Evolutionary conservation across 2,888 invertebrate genomes (phyloP), one percentile per base, ranked within the genome.

Genomic region (Pterostichus niger): DNA sequence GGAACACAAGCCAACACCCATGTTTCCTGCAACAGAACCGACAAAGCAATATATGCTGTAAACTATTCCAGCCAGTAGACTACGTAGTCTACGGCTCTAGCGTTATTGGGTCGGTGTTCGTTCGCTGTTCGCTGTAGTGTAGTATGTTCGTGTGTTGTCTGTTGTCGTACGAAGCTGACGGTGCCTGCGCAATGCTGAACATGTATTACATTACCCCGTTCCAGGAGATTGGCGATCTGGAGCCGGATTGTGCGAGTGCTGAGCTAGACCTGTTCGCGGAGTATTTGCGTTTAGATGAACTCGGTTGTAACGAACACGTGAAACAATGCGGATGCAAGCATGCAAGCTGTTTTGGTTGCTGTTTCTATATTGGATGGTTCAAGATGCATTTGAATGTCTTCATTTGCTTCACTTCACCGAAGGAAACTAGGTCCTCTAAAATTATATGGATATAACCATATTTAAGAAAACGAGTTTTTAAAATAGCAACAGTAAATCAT

Each of bases 31-130:
- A 52, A 33, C 33, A 49, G 44, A 24, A 78, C 61, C 78, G 78
- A 59, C 77, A 78, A 78, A 59, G 78, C 78, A 78, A 78, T 78
- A 61, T 78, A 78, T 78, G 78, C 78, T 61, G 78, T 78, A 78
- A 78, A 78, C 78, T 78, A 78, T 78, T 9, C 78, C 78, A 44
- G 35, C 11, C 78, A 17, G 24, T 15, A 56, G 15, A 56, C 56
- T 56, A 56, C 56, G 49, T 56, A 13, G 56, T 56, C 13, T 56
- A 13, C 56, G 13, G 11, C 56, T 56, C 56, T 4, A 13, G 56
- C 24, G 56, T 56, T 56, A 56, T 56, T 56, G 56, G 17, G 56
- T 56, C 56, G 15, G 56, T 56, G 56, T 17, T 56, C 40, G 40
- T 7, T 40, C 40, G 40, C 9, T 40, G 40, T 40, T 40, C 49